phyloP scores from a whole-genome alignment of 1,140 invertebrate genomes.

The Holotrichia oblita region DNA sequence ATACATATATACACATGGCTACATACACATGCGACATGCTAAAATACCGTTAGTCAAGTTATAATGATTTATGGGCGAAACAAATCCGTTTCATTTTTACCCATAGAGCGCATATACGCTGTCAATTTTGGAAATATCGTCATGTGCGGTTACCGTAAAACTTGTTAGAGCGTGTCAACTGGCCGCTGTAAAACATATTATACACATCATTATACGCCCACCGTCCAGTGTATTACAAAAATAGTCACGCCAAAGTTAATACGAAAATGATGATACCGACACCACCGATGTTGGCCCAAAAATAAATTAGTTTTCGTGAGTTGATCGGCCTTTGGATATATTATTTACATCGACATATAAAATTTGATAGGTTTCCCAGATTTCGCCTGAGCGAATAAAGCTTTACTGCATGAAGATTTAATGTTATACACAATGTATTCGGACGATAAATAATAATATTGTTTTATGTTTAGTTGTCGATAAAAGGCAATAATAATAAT shows the following conservation, averaged over 20 bases:
- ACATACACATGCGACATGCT: too few relatives aligned
- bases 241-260: not conserved
- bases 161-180: not conserved
- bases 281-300: not conserved
- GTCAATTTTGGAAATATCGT: constrained; percentile 5
- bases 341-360: not conserved
- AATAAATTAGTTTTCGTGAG: not conserved
- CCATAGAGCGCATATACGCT: not conserved
- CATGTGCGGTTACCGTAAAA: constrained; percentile 2
- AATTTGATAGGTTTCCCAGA: not conserved
- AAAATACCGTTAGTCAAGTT: not conserved
- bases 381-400: too few relatives aligned
- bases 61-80: not conserved
- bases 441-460: too few relatives aligned
- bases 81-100: constrained; percentile 1
- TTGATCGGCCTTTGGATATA: not conserved
- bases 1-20: too few relatives aligned
- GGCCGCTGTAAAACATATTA: not conserved
- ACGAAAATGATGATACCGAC: not conserved
- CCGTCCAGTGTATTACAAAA: not conserved
- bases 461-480: too few relatives aligned
- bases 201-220: constrained; percentile 6
- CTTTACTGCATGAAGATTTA: too few relatives aligned
- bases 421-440: too few relatives aligned
- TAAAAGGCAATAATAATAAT: too few relatives aligned